Base-by-base conservation (phyloP, 2,113 vertebrate genomes). In the Plotosus lineatus region DNA sequence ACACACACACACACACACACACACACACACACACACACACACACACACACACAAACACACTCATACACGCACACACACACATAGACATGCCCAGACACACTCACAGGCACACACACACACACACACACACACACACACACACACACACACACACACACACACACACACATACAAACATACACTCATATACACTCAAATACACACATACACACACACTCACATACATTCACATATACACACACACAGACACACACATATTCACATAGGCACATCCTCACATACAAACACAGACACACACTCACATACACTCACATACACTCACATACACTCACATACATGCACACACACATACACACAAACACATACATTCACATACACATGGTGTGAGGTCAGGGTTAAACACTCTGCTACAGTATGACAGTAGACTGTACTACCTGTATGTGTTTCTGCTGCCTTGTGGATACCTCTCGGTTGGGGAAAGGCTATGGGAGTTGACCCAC, bases 121-220 rank as follows among this genome's bases (percentile, higher is more conserved):
- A 36, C 51, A 12, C 28, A 19, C 31, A 66, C 50, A 68, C 46
- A 66, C 63, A 38, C 60, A 38, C 60, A 75, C 56, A 75, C 44
- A 63, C 69, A 72, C 79, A 81, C 72, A 74, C 68, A 75, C 58
- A 81, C 60, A 66, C 66, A 44, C 78, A 72, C 65, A 44, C 61
- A 65, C 60, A 79, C 60, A 48, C 38, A 66, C 58, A 58, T 58
- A 75, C 51, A 44, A 23, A 36, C 51, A 12, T 23, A 31, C 4
- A 69, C 26, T 7, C 40, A 31, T 6, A 60, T 53, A 12, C 15
- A n/a, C n/a, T n/a, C n/a, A n/a, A n/a, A n/a, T n/a, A n/a, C 31
- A 19, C 31, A 66, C 50, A 68, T 31, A 66, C 63, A 38, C 60
- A 38, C 60, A 75, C 56, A 75, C 44, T 51, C 69, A 72, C 79